A percentile compares a stretch with the other conserved stretches of the same genome.
These are phyloP conservation scores for Lymantria dispar DNA, from an alignment of 2,888 invertebrate species.

Conservation along the genomic window DNA sequence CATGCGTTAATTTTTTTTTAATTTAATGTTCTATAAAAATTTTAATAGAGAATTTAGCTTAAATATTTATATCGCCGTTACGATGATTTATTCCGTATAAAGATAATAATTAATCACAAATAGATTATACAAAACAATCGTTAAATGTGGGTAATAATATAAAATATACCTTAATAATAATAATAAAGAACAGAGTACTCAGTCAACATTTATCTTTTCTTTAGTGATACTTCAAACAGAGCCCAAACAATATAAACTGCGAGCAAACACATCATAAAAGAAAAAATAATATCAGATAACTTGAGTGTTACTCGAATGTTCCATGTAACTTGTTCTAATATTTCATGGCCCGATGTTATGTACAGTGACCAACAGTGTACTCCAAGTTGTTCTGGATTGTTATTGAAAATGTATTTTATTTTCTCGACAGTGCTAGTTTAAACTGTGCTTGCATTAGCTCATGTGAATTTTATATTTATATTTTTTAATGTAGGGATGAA, in stretches of 20 bases:
- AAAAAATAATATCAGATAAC: slow-evolving; percentile 27
- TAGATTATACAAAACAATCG: no score
- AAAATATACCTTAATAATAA: background rate
- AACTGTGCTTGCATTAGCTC: no score
- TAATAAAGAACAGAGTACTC: background rate
- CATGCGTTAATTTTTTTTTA: no score
- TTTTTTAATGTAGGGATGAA: no score
- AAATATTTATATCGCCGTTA: no score
- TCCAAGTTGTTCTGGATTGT: slow-evolving; percentile 41
- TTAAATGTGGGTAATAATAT: background rate
- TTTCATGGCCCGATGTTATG: slow-evolving; percentile 2
- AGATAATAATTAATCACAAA: no score
- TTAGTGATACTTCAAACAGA: slow-evolving; percentile 1
- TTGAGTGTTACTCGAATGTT: slow-evolving; percentile 16
- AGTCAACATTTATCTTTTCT: background rate
- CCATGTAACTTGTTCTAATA: slow-evolving; percentile 20
- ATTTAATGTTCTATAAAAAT: no score
- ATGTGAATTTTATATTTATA: no score
- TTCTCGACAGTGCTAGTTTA: background rate
- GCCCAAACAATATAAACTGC: slow-evolving; percentile 15
- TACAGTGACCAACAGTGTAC: slow-evolving; percentile 20
- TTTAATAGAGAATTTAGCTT: no score
- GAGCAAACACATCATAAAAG: slow-evolving; percentile 24
- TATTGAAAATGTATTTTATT: background rate
- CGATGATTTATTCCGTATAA: no score